These are phyloP conservation scores for Ericerus pela DNA, from an alignment of 1,140 invertebrate species.

Conservation along the genomic window DNA sequence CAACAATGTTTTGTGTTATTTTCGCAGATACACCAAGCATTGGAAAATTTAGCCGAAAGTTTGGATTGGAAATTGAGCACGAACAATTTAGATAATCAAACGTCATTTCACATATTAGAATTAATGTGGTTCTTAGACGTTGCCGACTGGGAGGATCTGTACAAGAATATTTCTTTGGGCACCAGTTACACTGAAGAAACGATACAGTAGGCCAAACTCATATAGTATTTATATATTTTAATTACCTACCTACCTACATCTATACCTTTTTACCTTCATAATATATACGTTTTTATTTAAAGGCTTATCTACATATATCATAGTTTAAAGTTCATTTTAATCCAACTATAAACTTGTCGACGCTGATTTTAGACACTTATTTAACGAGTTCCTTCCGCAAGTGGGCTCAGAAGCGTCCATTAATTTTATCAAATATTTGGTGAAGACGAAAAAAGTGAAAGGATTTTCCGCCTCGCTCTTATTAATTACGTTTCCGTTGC, in stretches of 20 bases:
- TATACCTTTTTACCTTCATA: neutral
- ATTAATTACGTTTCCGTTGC: constrained; percentile 42
- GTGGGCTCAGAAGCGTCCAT: constrained; percentile 46
- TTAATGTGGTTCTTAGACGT: constrained; percentile 38
- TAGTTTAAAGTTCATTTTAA: neutral
- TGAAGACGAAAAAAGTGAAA: constrained; percentile 41
- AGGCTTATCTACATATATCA: no score
- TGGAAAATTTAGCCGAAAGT: constrained; percentile 30
- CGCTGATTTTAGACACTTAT: constrained; percentile 39
- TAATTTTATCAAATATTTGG: constrained; percentile 44
- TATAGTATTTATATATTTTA: no score
- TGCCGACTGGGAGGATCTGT: constrained; percentile 35
- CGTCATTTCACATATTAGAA: constrained; percentile 31
- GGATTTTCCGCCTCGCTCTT: constrained; percentile 39
- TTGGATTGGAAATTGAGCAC: constrained; percentile 33
- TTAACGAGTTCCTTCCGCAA: constrained; percentile 53
- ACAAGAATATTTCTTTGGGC: constrained; percentile 39
- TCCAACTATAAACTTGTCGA: neutral
- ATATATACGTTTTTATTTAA: neutral
- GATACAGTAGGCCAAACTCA: constrained; percentile 28
- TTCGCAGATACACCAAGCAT: constrained; percentile 28
- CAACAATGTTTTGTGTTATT: constrained; percentile 24
- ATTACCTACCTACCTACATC: no score
- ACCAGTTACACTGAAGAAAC: constrained; percentile 47
- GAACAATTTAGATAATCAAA: constrained; percentile 33